Percentiles rank a stretch among this genome's conserved stretches.
Evolutionary conservation across 2,797 vertebrate genomes (phyloP).

Genomic region (Macropus fuliginosus): DNA sequence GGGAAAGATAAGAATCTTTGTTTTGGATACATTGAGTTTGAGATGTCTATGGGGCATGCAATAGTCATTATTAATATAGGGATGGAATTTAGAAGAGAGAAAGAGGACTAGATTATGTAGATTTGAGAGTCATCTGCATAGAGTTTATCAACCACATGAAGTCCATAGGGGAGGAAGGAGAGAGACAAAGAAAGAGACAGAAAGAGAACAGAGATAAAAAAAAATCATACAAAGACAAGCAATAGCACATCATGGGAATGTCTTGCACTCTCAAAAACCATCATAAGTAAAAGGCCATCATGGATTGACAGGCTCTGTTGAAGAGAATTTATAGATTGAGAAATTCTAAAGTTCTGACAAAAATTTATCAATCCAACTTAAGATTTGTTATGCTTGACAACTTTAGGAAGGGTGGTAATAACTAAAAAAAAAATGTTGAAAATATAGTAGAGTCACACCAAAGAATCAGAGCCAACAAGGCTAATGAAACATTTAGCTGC

Average conservation of each 20-base stretch:
- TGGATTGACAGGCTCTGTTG: not conserved
- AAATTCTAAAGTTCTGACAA: not conserved
- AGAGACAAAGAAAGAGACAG: not conserved
- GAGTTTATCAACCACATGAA: not conserved
- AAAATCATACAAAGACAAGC: not conserved
- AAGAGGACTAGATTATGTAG: not conserved
- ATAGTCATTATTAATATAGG: not conserved
- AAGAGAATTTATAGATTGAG: not conserved
- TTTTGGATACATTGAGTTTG: not conserved
- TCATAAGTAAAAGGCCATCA: not conserved
- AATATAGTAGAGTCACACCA: not conserved
- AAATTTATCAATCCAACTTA: not conserved
- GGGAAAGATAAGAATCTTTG: not conserved
- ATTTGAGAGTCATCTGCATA: not conserved
- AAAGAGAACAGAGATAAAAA: not conserved
- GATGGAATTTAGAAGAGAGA: not conserved
- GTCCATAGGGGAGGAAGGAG: not conserved
- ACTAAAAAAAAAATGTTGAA: not conserved
- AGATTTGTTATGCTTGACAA: not conserved
- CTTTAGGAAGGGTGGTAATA: not conserved
- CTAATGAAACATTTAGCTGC: not conserved
- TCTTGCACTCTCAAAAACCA: not conserved
- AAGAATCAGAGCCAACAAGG: not conserved
- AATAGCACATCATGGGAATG: not conserved
- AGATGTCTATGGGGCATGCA: not conserved